Evolutionary conservation across 1,140 invertebrate genomes (phyloP).

Genomic region (Copidosoma floridanum): DNA sequence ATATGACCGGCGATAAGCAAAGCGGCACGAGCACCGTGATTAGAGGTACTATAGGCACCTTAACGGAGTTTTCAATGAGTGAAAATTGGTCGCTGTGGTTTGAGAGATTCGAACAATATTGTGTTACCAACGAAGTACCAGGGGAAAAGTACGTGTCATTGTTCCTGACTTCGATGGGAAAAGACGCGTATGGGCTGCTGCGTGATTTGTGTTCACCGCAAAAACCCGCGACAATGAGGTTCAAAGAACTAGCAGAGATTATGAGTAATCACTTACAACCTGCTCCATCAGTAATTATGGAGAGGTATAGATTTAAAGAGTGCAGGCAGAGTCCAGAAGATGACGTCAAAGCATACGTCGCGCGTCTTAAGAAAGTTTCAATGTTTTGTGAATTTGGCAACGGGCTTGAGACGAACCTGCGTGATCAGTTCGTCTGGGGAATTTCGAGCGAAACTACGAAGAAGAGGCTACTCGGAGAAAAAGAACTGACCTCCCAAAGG

Average conservation of each 20-base stretch:
- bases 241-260: constrained; percentile 34
- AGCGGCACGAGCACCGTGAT: too few relatives aligned
- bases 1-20: too few relatives aligned
- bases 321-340: constrained; percentile 11
- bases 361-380: neutral
- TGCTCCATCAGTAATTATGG: constrained; percentile 34
- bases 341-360: too few relatives aligned
- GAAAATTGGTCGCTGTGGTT: constrained; percentile 21
- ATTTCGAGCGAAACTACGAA: neutral
- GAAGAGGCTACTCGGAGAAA: neutral
- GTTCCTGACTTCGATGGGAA: too few relatives aligned
- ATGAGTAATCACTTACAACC: constrained; percentile 41
- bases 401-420: too few relatives aligned
- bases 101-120: constrained; percentile 35
- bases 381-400: neutral
- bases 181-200: neutral
- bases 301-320: too few relatives aligned
- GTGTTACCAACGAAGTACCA: constrained; percentile 33
- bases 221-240: constrained; percentile 28
- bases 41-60: neutral
- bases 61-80: neutral
- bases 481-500: neutral
- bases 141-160: constrained; percentile 29
- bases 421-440: neutral
- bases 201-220: constrained; percentile 36